These are phyloP conservation scores for Amphiprion clarkii DNA, from an alignment of 2,797 vertebrate genomes.

Conservation along the genomic window DNA sequence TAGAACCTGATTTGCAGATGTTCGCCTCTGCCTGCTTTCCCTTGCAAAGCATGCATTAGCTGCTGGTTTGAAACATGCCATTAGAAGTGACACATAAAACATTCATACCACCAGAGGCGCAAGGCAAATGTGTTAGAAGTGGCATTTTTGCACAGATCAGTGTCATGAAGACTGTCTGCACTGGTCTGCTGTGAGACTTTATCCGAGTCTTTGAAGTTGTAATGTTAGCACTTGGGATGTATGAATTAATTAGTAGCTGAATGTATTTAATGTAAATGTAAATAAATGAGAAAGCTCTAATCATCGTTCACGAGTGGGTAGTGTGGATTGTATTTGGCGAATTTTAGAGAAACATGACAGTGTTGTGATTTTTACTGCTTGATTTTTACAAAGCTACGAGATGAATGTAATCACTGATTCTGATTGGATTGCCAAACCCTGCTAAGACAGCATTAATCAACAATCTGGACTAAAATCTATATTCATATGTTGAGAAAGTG, in stretches of 20 bases:
- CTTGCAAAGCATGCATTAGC: constrained; percentile 10
- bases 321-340: too few species aligned
- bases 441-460: constrained; percentile 8
- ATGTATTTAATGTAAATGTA: background rate
- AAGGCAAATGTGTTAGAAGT: constrained; percentile 5
- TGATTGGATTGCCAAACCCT: constrained; percentile 10
- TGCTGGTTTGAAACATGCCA: constrained; percentile 19
- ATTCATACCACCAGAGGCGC: constrained; percentile 31
- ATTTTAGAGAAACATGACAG: too few species aligned
- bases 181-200: background rate
- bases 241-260: background rate
- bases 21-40: background rate
- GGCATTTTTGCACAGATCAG: constrained; percentile 26
- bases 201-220: constrained; percentile 1
- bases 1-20: constrained; percentile 20
- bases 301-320: too few species aligned
- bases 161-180: background rate
- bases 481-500: background rate
- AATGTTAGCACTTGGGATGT: background rate
- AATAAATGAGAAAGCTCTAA: background rate
- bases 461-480: constrained; percentile 7
- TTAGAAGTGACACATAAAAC: constrained; percentile 29
- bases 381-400: background rate
- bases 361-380: background rate
- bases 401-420: constrained; percentile 3